These are phyloP conservation scores for Alitta virens DNA, from an alignment of 2,888 invertebrate species.

Conservation along the genomic window DNA sequence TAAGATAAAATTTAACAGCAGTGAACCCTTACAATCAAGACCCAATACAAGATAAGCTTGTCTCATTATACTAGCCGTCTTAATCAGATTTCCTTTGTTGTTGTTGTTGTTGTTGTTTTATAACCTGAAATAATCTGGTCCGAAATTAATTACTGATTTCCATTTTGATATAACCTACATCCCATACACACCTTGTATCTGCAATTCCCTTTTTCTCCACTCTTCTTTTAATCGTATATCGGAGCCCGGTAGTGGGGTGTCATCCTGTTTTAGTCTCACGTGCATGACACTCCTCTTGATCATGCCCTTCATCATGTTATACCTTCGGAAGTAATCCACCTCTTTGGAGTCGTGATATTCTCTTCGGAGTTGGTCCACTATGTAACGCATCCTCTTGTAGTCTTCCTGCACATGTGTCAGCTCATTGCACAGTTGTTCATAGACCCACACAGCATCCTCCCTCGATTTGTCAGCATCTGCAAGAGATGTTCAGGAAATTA, in stretches of 20 bases:
- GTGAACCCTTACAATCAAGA: too few species aligned
- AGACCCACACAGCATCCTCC: constrained; percentile 37
- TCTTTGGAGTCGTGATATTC: constrained; percentile 89
- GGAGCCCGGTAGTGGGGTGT: constrained; percentile 21
- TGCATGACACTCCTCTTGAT: constrained; percentile 67
- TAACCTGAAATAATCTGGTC: too few species aligned
- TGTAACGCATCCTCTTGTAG: constrained; percentile 41
- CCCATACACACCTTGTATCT: constrained; percentile 38
- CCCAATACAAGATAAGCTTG: too few species aligned
- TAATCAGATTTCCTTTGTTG: too few species aligned
- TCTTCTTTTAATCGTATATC: constrained; percentile 31
- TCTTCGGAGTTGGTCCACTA: constrained; percentile 58
- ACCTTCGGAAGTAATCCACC: constrained; percentile 90
- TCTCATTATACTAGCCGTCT: too few species aligned
- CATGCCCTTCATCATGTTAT: constrained; percentile 95
- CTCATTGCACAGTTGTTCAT: constrained; percentile 42
- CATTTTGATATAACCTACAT: too few species aligned
- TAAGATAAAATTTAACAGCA: too few species aligned
- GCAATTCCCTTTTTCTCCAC: constrained; percentile 37
- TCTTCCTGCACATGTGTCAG: constrained; percentile 39
- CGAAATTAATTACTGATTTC: too few species aligned
- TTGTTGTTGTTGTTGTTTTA: too few species aligned
- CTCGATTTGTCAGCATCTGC: constrained; percentile 13
- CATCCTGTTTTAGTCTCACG: constrained; percentile 39
- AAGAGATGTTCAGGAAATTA: too few species aligned